Base-by-base conservation (phyloP, 2,888 invertebrate genomes). In the Drosophila maculinotata region DNA sequence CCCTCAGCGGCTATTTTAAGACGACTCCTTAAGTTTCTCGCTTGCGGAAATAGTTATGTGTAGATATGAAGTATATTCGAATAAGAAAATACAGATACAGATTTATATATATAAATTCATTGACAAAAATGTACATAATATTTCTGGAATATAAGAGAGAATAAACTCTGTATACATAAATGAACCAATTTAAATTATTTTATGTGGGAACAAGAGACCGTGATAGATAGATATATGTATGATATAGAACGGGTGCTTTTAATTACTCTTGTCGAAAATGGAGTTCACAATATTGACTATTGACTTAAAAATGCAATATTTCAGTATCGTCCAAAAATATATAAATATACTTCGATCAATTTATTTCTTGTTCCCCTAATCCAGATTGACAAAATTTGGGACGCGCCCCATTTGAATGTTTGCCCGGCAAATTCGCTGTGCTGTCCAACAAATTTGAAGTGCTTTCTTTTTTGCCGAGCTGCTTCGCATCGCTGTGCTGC, bases 11-110 rank as follows among this genome's bases (percentile, higher is more conserved):
- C 49, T 23, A 47, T 39, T 70, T 52, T 15, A 4, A 30, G 6
- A 33, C 25, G 26, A 44, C 42, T 33, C 42, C 48, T 52, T 57
- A 59, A 79, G 66, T 70, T 85, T 69, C 56, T 25, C 12, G 30
- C n/a, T 42, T 42, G 33, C 7, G 14, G 15, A 9, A n/a, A 25
- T 15, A n/a, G 25, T 15, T 5, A 23, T 28, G 26, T 5, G 3
- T 12, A 28, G 12, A 31, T 7, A 14, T 14, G 23, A 12, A 30
- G 12, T 23, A n/a, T n/a, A 23, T 39, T n/a, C 3, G 20, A 20
- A 23, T 25, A 25, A 23, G 8, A 8, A 12, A 6, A 12, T 39
- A 12, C n/a, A 38, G 10, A n/a, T 10, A 20, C 17, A 38, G 36
- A 20, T 20, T 20, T 20, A 4, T 20, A 20, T 20, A 20, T 20